Base-by-base conservation (phyloP, 2,113 vertebrate species). In the Entomyzon cyanotis region DNA sequence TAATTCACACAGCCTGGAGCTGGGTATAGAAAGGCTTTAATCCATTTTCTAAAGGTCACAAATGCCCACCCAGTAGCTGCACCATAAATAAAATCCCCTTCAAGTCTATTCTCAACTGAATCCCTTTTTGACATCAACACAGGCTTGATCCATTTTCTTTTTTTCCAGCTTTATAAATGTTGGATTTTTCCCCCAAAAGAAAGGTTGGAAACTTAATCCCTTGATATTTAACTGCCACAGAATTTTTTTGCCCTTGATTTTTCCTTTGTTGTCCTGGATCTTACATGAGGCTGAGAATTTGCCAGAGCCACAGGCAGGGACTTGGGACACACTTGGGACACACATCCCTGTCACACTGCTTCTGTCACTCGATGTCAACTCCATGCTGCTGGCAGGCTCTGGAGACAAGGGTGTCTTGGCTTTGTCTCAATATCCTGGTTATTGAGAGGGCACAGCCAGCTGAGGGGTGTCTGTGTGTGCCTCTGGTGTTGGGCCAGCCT, bases 1-100 rank as follows among this genome's bases (percentile, higher is more conserved):
- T 80, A 74, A 84, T 77, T 92, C 90, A 68, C 47, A 18, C 39
- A 49, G 81, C 87, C 84, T 68, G 35, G 31, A 93, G 76, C 79
- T 83, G 85, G 76, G 11, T 53, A 58, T 50, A 15, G 87, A 41
- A 68, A 88, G 78, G 52, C 89, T 94, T 87, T 95, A 90, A 87
- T 94, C 84, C 55, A 6, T 78, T 91, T 89, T 95, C 84, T 87
- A 81, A 95, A 93, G 89, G 96, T 95, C 91, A 89, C 19, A 42
- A 46, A 46, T 87, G 79, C 88, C 62, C 75, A 68, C 47, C 44
- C 63, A 53, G 76, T 11, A 70, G 59, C 74, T 82, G 50, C 7
- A 58, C 46, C 1, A 11, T 85, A 89, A 89, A 82, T 87, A 82
- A 53, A 94, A 67, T 88, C 65, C 75, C n/a, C 93, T 63, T 76